Evolutionary conservation across 2,888 invertebrate species (phyloP).

Genomic region (Caenorhabditis panamensis): DNA sequence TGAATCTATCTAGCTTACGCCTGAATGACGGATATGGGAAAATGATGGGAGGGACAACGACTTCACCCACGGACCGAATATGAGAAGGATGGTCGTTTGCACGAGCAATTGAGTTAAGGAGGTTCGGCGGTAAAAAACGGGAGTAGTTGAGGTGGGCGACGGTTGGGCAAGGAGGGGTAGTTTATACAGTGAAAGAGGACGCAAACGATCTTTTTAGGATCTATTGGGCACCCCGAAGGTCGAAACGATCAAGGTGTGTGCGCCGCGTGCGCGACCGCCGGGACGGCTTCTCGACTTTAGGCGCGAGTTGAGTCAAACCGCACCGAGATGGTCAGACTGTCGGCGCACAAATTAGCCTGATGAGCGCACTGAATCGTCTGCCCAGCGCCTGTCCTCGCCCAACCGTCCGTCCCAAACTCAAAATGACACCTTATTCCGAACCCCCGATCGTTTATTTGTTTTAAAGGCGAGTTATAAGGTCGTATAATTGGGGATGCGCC

Average conservation of each 20-base stretch:
- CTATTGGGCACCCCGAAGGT: conserved; percentile 62
- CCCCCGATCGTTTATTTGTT: conserved; percentile 61
- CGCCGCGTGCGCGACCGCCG: conserved; percentile 47
- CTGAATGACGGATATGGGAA: conserved; percentile 59
- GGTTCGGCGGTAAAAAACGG: conserved; percentile 53
- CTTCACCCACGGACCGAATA: conserved; percentile 29
- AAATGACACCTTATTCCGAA: conserved; percentile 57
- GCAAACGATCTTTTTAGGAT: conserved; percentile 63
- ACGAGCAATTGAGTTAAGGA: conserved; percentile 64
- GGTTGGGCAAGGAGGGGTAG: conserved; percentile 46
- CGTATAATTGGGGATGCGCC: conserved; percentile 60
- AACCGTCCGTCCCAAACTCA: conserved; percentile 23
- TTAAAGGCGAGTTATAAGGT: conserved; percentile 57
- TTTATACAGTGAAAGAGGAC: conserved; percentile 61
- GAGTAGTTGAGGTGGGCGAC: conserved; percentile 49
- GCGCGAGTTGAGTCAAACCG: conserved; percentile 25
- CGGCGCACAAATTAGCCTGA: conserved; percentile 35
- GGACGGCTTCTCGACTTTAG: conserved; percentile 61
- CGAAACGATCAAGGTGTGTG: conserved; percentile 64
- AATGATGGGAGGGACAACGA: conserved; percentile 40
- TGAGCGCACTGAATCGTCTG: background rate
- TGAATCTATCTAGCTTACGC: conserved; percentile 55
- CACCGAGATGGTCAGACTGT: background rate
- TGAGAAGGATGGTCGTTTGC: conserved; percentile 41
- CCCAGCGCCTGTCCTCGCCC: conserved; percentile 5